Evolutionary conservation across 2,113 vertebrate species (phyloP).

Genomic region (Cyprinodon tularosa): DNA sequence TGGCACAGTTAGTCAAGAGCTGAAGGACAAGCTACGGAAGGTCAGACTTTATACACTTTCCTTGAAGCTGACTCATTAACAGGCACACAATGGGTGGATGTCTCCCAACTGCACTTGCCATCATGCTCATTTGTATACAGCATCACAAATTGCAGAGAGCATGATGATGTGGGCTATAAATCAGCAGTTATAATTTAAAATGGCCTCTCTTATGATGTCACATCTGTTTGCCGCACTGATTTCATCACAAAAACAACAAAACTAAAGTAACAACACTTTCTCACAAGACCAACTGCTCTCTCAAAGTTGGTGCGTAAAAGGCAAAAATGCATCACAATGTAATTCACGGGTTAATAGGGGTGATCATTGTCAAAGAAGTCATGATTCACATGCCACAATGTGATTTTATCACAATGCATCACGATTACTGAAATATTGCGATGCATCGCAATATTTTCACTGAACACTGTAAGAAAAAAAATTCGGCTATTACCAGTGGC

Average conservation of each 20-base stretch:
- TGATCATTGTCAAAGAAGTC: too few species aligned
- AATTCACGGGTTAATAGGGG: too few species aligned
- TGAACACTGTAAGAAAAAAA: too few species aligned
- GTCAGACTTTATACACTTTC: slow-evolving; percentile 65
- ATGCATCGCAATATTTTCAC: too few species aligned
- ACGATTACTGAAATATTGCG: too few species aligned
- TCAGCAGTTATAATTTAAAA: background rate
- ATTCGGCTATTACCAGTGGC: too few species aligned
- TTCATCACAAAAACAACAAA: background rate
- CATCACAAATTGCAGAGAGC: background rate
- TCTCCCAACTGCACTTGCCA: background rate
- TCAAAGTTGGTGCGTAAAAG: too few species aligned
- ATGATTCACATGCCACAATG: too few species aligned
- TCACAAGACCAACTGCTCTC: background rate
- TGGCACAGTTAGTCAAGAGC: slow-evolving; percentile 79
- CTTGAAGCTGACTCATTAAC: background rate
- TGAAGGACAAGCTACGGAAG: slow-evolving; percentile 84
- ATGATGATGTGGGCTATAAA: background rate
- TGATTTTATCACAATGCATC: too few species aligned
- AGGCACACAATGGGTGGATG: background rate
- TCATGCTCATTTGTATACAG: slow-evolving; percentile 3
- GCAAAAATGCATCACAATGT: too few species aligned
- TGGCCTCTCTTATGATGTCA: background rate
- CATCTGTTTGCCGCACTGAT: background rate
- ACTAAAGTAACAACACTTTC: background rate